Percentiles rank a stretch among this genome's conserved stretches.
phyloP scores from a whole-genome alignment of 92 coral and sea anemone genomes.

The Epizoanthus stellaris region DNA sequence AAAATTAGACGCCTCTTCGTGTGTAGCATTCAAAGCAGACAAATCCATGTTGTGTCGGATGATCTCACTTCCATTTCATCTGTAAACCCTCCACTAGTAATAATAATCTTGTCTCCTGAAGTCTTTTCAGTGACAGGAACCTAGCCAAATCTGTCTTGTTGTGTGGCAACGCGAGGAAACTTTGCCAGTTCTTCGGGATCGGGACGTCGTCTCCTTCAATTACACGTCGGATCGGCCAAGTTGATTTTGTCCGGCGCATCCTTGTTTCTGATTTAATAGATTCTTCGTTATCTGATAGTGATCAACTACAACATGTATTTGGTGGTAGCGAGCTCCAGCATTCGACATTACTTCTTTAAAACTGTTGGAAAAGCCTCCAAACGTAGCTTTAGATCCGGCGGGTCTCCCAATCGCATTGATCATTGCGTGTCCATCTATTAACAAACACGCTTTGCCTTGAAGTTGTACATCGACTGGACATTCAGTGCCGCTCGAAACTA shows the following conservation, averaged over 20 bases:
- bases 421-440: constrained; percentile 62
- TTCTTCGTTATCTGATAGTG: too few species aligned
- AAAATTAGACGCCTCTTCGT: constrained; percentile 60
- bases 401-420: constrained; percentile 53
- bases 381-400: constrained; percentile 54
- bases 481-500: constrained; percentile 56
- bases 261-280: constrained; percentile 8
- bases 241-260: constrained; percentile 31
- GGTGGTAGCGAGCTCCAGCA: constrained; percentile 64
- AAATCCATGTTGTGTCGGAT: too few species aligned
- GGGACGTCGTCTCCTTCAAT: constrained; percentile 63
- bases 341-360: constrained; percentile 50
- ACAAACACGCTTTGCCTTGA: too few species aligned
- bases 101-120: too few species aligned
- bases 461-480: constrained; percentile 45
- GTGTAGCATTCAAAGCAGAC: constrained; percentile 25
- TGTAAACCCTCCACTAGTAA: too few species aligned
- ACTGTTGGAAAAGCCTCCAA: constrained; percentile 51
- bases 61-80: too few species aligned
- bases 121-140: constrained; percentile 14
- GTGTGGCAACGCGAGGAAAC: constrained; percentile 63
- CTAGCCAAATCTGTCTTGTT: constrained; percentile 77
- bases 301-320: constrained; percentile 65
- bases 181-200: constrained; percentile 67
- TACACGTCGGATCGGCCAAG: constrained; percentile 40